phyloP scores from a whole-genome alignment of 2,113 vertebrate species.

The Hemichromis elongatus region DNA sequence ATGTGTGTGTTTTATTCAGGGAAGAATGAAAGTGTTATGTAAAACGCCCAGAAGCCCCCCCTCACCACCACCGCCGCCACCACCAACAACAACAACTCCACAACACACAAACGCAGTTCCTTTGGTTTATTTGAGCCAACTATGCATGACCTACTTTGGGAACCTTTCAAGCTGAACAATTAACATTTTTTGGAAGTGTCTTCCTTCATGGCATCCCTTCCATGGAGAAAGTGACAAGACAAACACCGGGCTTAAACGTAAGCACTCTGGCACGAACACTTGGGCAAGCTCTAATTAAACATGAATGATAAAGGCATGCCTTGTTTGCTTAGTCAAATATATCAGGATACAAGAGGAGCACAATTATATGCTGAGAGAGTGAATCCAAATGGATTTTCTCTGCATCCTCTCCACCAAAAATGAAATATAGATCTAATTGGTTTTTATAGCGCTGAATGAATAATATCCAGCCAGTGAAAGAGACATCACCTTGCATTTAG shows the following conservation, averaged over 20 bases:
- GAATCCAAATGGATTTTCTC: not conserved
- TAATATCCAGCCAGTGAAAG: conserved; percentile 1
- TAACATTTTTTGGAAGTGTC: conserved; percentile 45
- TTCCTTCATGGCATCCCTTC: conserved; percentile 53
- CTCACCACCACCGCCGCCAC: not conserved
- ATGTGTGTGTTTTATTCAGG: not conserved
- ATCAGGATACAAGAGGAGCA: conserved; percentile 22
- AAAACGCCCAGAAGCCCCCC: conserved; percentile 26
- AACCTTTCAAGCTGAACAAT: conserved; percentile 67
- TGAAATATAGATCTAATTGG: conserved; percentile 41
- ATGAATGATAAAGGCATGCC: conserved; percentile 54
- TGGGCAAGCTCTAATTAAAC: conserved; percentile 56
- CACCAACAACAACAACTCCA: not conserved
- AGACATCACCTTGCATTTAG: conserved; percentile 6
- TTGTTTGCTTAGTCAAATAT: conserved; percentile 61
- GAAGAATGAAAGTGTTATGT: conserved; percentile 25
- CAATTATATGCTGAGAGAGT: conserved; percentile 7
- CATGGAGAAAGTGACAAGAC: conserved; percentile 27
- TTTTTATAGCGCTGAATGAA: conserved; percentile 38
- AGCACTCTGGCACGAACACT: conserved; percentile 38
- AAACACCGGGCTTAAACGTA: conserved; percentile 31
- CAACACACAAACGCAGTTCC: conserved; percentile 13
- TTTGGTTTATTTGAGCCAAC: conserved; percentile 60
- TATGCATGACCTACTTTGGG: conserved; percentile 68
- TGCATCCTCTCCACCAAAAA: conserved; percentile 20